These are phyloP conservation scores for Hyposoter didymator DNA, from an alignment of 2,888 invertebrate genomes.

Conservation along the genomic window DNA sequence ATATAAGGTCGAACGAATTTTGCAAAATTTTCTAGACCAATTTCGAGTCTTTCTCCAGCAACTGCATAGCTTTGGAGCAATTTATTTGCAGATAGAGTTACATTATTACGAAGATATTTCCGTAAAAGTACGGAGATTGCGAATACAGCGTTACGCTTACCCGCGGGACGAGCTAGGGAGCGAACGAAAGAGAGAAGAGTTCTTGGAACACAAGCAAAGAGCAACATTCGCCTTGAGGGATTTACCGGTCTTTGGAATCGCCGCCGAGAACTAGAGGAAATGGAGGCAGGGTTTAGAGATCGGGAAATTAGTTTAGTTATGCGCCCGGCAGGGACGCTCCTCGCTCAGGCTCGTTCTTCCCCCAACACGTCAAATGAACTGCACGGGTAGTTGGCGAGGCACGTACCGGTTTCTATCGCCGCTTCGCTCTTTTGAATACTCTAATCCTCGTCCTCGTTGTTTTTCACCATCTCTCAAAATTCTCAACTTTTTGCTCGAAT, in stretches of 20 bases:
- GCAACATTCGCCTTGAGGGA: slow-evolving; percentile 75
- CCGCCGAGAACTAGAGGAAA: slow-evolving; percentile 70
- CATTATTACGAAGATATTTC: slow-evolving; percentile 44
- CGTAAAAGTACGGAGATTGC: slow-evolving; percentile 6
- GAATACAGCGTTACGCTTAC: slow-evolving; percentile 28
- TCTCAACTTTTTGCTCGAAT: slow-evolving; percentile 1
- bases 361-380: slow-evolving; percentile 45
- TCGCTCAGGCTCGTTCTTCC: slow-evolving; percentile 58
- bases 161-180: slow-evolving; percentile 17
- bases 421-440: slow-evolving; percentile 37
- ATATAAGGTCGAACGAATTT: background rate
- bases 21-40: background rate
- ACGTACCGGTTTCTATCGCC: slow-evolving; percentile 70
- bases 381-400: slow-evolving; percentile 73
- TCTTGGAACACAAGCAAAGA: slow-evolving; percentile 73
- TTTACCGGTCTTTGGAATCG: slow-evolving; percentile 60
- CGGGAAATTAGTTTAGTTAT: slow-evolving; percentile 83
- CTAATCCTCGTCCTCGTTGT: slow-evolving; percentile 15
- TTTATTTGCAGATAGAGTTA: background rate
- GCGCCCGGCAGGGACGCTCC: slow-evolving; percentile 80
- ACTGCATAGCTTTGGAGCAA: background rate
- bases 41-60: background rate
- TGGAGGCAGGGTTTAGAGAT: slow-evolving; percentile 77
- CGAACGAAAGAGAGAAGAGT: slow-evolving; percentile 29
- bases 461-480: slow-evolving; percentile 16